A percentile compares a stretch with the other conserved stretches of the same genome.
Evolutionary conservation across 2,797 vertebrate species (phyloP).

Genomic region (Notoglanidium macrostoma): DNA sequence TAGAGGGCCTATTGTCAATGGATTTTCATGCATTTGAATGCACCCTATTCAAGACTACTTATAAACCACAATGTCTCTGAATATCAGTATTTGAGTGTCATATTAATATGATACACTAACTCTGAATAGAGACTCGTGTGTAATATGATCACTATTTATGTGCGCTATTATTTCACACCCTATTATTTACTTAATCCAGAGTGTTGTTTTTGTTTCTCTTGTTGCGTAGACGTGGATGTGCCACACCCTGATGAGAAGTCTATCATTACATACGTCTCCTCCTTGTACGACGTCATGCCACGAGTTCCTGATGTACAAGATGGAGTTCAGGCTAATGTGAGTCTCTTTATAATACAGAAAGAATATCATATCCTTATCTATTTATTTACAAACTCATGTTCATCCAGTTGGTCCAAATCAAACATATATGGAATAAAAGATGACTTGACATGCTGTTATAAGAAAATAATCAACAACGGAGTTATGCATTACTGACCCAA

Average conservation of each 20-base stretch:
- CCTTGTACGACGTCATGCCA: constrained; percentile 92
- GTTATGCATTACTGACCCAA: neutral
- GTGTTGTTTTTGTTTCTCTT: constrained; percentile 1
- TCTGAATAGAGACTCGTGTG: neutral
- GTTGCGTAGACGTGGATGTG: constrained; percentile 86
- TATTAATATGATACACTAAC: neutral
- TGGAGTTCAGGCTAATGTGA: constrained; percentile 87
- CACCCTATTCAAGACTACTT: neutral
- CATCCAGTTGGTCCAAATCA: neutral
- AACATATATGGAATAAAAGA: neutral
- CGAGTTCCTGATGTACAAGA: constrained; percentile 88
- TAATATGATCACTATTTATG: constrained; percentile 2
- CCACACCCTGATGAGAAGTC: constrained; percentile 93
- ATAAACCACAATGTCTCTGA: neutral
- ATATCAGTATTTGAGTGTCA: neutral
- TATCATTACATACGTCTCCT: constrained; percentile 95
- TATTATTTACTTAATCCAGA: neutral
- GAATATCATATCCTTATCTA: neutral
- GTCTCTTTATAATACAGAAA: constrained; percentile 51
- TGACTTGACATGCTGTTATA: neutral
- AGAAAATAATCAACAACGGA: neutral
- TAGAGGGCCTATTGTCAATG: neutral
- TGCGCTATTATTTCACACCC: neutral
- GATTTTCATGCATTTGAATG: neutral
- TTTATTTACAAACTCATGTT: too few species aligned